A percentile compares a stretch with the other conserved stretches of the same genome.
Evolutionary conservation across 1,140 invertebrate genomes (phyloP).

Genomic region (Drosophila kohkoa): DNA sequence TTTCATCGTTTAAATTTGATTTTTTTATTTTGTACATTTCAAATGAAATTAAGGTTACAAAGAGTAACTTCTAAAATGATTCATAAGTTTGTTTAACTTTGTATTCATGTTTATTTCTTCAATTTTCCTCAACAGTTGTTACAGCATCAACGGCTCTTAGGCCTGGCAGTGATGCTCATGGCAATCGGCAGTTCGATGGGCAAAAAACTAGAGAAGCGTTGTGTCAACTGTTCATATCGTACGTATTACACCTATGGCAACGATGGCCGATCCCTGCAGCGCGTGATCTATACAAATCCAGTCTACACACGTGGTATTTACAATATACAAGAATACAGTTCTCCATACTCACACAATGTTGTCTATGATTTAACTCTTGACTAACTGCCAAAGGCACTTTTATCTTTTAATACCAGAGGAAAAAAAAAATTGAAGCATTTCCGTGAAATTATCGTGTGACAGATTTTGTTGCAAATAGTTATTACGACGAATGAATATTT

Average conservation of each 20-base stretch:
- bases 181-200: conserved; percentile 52
- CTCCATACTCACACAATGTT: background rate
- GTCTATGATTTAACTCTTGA: background rate
- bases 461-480: no score
- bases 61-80: no score
- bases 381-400: conserved; percentile 16
- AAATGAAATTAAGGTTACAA: no score
- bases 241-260: conserved; percentile 73
- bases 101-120: background rate
- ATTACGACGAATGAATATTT: no score
- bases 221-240: conserved; percentile 73
- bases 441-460: no score
- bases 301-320: conserved; percentile 79
- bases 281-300: conserved; percentile 69
- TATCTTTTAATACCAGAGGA: background rate
- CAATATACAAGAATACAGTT: conserved; percentile 10
- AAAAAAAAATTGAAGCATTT: no score
- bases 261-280: conserved; percentile 67
- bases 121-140: background rate
- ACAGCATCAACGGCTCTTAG: conserved; percentile 49
- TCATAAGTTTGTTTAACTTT: no score
- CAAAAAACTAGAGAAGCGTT: conserved; percentile 76
- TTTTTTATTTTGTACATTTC: no score
- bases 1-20: no score
- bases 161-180: conserved; percentile 56